A percentile compares a stretch with the other conserved stretches of the same genome.
These are phyloP conservation scores for Cephus pygmeus DNA, from an alignment of 2,888 invertebrate species.

Conservation along the genomic window DNA sequence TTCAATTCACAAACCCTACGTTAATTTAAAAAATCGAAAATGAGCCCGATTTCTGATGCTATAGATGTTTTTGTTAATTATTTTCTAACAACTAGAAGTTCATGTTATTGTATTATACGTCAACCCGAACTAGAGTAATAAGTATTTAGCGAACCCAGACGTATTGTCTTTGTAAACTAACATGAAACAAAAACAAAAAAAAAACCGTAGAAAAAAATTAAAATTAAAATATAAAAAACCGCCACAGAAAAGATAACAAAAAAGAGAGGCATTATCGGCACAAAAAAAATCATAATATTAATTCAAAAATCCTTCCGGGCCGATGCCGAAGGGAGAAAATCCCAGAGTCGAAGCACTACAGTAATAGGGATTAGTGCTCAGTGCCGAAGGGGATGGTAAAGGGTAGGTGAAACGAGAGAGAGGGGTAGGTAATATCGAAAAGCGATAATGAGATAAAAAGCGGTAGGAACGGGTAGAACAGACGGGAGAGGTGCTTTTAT, in stretches of 20 bases:
- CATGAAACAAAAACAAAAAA: background rate
- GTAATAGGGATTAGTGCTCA: background rate
- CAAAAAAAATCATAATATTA: background rate
- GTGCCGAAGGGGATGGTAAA: background rate
- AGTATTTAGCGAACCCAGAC: background rate
- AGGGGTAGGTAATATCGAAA: background rate
- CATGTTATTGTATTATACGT: background rate
- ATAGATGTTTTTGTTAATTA: background rate
- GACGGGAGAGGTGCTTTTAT: slow-evolving; percentile 43
- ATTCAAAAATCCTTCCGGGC: background rate
- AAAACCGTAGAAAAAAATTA: background rate
- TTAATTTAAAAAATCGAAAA: background rate
- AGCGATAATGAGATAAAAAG: background rate
- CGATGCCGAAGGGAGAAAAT: background rate
- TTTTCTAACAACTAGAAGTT: background rate
- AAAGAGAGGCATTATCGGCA: background rate
- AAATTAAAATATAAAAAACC: background rate
- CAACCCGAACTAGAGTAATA: background rate
- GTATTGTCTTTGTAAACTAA: background rate
- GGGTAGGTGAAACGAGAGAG: background rate
- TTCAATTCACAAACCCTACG: background rate
- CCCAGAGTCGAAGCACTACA: background rate
- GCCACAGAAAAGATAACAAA: background rate
- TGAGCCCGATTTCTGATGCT: background rate
- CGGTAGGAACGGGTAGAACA: background rate